Conservation (phyloP, 2,888 invertebrate genomes). For the Ischnura elegans region DNA sequence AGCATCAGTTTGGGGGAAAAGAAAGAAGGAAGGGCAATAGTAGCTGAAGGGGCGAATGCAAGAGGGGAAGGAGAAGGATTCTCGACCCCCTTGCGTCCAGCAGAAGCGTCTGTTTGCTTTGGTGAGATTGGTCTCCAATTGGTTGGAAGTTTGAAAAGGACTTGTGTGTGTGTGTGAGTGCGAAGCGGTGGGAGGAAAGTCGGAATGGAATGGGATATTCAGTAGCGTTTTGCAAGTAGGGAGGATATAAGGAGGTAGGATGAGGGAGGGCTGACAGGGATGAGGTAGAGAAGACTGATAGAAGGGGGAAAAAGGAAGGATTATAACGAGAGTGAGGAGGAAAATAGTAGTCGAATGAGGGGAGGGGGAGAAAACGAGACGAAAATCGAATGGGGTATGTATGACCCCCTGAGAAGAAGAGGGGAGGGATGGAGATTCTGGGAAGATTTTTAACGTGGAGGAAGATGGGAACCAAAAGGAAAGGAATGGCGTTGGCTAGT, state of each 20-base stretch:
- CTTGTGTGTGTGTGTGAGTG: background rate
- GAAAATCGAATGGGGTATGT: background rate
- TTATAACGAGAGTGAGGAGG: no score
- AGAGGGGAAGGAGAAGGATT: background rate
- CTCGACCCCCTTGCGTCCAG: background rate
- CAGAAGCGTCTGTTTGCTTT: constrained; percentile 62
- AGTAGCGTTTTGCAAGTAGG: background rate
- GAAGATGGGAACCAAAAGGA: constrained; percentile 29
- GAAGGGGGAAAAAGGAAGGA: background rate
- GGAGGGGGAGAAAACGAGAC: background rate
- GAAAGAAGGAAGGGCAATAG: constrained; percentile 1
- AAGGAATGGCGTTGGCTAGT: no score
- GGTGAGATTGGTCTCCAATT: constrained; percentile 65
- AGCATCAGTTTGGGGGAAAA: background rate
- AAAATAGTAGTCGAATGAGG: background rate
- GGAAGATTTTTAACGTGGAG: background rate
- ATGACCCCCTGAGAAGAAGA: background rate
- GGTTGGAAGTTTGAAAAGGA: constrained; percentile 44
- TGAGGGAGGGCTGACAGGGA: background rate
- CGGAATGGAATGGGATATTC: constrained; percentile 44
- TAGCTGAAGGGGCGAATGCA: background rate
- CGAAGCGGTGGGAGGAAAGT: no score
- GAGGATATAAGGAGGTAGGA: background rate
- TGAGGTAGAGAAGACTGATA: no score
- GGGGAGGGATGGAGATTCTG: background rate